phyloP scores from a whole-genome alignment of 2,113 vertebrate species.

The Damaliscus lunatus region DNA sequence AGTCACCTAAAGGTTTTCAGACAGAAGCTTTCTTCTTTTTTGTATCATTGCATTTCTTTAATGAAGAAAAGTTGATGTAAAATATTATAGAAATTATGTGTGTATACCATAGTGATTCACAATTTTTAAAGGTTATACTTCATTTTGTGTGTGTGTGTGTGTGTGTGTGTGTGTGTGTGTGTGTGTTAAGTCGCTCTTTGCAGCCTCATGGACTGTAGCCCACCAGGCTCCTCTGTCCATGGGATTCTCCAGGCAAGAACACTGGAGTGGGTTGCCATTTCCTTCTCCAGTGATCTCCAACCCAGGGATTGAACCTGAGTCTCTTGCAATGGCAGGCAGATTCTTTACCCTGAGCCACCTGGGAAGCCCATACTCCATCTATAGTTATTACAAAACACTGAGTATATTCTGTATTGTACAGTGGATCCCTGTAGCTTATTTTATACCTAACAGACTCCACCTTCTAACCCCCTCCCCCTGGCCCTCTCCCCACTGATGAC shows the following conservation, averaged over 20 bases:
- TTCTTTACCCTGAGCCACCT: background rate
- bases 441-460: background rate
- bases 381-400: background rate
- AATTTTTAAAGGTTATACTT: background rate
- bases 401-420: background rate
- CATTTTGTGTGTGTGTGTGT: background rate
- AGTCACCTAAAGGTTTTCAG: background rate
- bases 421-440: background rate
- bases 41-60: background rate
- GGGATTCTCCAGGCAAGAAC: background rate
- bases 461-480: too few species aligned
- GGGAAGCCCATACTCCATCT: background rate
- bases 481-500: background rate
- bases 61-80: background rate
- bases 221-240: background rate
- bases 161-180: background rate
- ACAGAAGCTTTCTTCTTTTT: background rate
- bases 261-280: background rate
- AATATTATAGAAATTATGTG: background rate
- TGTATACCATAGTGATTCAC: background rate
- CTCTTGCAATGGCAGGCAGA: background rate
- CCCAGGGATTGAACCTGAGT: background rate
- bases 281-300: background rate
- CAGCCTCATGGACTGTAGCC: background rate
- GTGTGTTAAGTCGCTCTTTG: background rate